Conservation (phyloP, 2,113 vertebrate genomes). For the Pungitius pungitius region DNA sequence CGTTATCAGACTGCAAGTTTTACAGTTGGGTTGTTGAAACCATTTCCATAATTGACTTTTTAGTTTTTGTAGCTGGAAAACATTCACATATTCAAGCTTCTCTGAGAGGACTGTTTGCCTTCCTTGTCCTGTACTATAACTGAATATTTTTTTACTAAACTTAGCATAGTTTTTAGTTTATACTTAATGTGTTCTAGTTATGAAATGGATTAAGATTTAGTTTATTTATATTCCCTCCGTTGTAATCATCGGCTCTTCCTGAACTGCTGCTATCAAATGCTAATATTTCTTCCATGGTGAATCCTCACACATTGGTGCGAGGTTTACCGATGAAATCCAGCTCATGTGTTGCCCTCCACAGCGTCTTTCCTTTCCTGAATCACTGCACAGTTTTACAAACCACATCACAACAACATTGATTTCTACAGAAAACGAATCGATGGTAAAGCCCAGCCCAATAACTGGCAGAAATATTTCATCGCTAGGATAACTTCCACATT, state of each 20-base stretch:
- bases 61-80: background rate
- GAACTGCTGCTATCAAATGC: background rate
- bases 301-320: background rate
- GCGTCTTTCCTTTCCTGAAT: background rate
- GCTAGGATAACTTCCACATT: constrained; percentile 48
- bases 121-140: background rate
- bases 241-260: too few species aligned
- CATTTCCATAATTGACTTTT: background rate
- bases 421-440: background rate
- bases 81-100: background rate
- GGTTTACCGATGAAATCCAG: background rate
- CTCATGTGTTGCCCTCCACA: background rate
- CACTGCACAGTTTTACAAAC: background rate
- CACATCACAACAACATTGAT: background rate
- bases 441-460: constrained; percentile 15
- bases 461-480: constrained; percentile 21
- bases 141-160: background rate
- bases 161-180: background rate
- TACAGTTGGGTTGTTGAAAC: background rate
- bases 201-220: too few species aligned
- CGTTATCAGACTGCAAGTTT: background rate
- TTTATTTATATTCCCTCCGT: too few species aligned
- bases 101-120: background rate
- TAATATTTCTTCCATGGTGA: background rate
- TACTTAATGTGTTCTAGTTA: background rate